A percentile compares a stretch with the other conserved stretches of the same genome.
phyloP scores from a whole-genome alignment of 2,888 invertebrate genomes.

The Boloria selene region DNA sequence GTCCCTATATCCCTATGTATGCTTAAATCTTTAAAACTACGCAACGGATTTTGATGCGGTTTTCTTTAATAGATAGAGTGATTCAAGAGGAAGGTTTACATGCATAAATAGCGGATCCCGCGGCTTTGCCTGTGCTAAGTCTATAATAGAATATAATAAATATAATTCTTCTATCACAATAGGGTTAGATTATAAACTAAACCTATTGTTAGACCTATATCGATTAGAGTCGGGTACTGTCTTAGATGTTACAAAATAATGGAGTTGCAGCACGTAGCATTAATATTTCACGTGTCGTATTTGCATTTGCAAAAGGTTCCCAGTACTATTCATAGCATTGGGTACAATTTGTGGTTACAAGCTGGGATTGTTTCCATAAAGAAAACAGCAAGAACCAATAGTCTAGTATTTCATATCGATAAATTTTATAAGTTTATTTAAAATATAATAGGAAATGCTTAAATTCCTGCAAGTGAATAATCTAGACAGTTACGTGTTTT shows the following conservation, averaged over 20 bases:
- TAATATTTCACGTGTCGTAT: constrained; percentile 32
- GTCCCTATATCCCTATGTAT: too few species aligned
- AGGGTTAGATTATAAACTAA: not conserved
- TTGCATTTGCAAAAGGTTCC: constrained; percentile 25
- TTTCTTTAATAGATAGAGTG: too few species aligned
- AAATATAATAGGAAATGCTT: too few species aligned
- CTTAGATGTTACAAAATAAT: constrained; percentile 21
- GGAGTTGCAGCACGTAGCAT: constrained; percentile 20
- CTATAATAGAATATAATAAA: constrained; percentile 7
- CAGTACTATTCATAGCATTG: constrained; percentile 3
- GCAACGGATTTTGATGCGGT: too few species aligned
- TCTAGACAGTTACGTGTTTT: too few species aligned
- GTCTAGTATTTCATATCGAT: not conserved
- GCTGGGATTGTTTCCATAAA: not conserved
- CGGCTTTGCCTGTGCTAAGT: too few species aligned
- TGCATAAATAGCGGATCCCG: too few species aligned
- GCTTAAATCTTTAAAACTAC: too few species aligned
- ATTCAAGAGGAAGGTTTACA: too few species aligned
- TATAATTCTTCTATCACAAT: not conserved
- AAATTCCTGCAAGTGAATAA: too few species aligned
- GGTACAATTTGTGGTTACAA: not conserved
- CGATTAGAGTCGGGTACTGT: constrained; percentile 15
- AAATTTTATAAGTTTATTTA: not conserved
- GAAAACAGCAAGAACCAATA: not conserved
- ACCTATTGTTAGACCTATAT: constrained; percentile 5